Evolutionary conservation across 2,888 invertebrate genomes (phyloP).

Genomic region (Agrenia bidenticulata): DNA sequence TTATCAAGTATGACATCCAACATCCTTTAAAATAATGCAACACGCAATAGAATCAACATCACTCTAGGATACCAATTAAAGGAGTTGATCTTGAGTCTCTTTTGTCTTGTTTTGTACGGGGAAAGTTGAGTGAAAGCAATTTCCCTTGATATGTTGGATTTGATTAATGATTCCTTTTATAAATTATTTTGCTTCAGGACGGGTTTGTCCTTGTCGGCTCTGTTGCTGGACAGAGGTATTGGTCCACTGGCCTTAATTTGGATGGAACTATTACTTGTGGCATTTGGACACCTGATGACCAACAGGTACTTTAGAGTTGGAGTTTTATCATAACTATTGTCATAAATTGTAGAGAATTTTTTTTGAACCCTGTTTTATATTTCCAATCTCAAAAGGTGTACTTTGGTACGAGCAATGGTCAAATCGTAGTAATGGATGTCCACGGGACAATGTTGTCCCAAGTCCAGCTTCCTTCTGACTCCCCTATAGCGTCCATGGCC

Average conservation of each 20-base stretch:
- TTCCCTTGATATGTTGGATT: conserved; percentile 40
- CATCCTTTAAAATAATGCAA: too few relatives aligned
- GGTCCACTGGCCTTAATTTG: conserved; percentile 95
- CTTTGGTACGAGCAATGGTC: conserved; percentile 91
- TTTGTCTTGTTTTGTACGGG: too few relatives aligned
- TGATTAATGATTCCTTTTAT: neutral
- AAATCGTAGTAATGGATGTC: conserved; percentile 94
- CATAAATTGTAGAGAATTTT: too few relatives aligned
- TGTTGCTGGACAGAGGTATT: conserved; percentile 94
- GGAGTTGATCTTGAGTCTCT: too few relatives aligned
- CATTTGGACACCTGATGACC: conserved; percentile 81
- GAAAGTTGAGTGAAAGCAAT: neutral
- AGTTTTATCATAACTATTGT: too few relatives aligned
- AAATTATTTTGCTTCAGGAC: conserved; percentile 66
- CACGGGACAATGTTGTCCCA: conserved; percentile 94
- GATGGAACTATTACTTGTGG: conserved; percentile 94
- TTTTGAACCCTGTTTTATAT: too few relatives aligned
- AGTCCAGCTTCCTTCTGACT: conserved; percentile 75
- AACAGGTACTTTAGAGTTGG: too few relatives aligned
- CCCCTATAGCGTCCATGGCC: conserved; percentile 86
- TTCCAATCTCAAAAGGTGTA: conserved; percentile 67
- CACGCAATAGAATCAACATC: too few relatives aligned
- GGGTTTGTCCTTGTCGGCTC: conserved; percentile 98
- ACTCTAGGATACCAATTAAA: too few relatives aligned
- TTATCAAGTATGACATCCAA: conserved; percentile 73